These are phyloP conservation scores for Nasonia giraulti DNA, from an alignment of 1,140 invertebrate species.

Conservation along the genomic window DNA sequence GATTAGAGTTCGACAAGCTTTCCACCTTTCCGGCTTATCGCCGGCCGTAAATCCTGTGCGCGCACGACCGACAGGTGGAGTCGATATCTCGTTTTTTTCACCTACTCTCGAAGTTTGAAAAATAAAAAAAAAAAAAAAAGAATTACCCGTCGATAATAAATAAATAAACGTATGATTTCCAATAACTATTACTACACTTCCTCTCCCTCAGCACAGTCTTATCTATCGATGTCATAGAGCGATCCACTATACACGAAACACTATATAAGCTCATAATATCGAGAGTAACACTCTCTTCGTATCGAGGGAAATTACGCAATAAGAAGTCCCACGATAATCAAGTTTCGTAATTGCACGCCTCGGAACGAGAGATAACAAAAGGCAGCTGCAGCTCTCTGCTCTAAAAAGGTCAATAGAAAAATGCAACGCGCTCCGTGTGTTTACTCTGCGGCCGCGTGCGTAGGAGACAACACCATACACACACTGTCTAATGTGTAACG, in stretches of 20 bases:
- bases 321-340: conserved; percentile 33
- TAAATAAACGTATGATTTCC: too few relatives aligned
- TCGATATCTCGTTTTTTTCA: neutral
- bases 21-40: neutral
- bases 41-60: too few relatives aligned
- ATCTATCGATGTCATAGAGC: neutral
- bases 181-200: too few relatives aligned
- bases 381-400: conserved; percentile 33
- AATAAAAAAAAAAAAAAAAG: neutral
- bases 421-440: neutral
- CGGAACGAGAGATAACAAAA: conserved; percentile 53
- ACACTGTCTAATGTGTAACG: too few relatives aligned
- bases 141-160: too few relatives aligned
- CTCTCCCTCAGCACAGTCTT: neutral
- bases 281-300: neutral
- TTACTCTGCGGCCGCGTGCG: neutral
- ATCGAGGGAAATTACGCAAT: conserved; percentile 20
- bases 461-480: neutral
- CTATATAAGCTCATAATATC: neutral
- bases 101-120: neutral
- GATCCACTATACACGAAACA: neutral
- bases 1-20: neutral
- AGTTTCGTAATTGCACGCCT: conserved; percentile 32
- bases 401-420: conserved; percentile 17
- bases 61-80: neutral